Percentiles rank a stretch among this genome's conserved stretches.
phyloP scores from a whole-genome alignment of 2,888 invertebrate species.

The Chymomyza caudatula region DNA sequence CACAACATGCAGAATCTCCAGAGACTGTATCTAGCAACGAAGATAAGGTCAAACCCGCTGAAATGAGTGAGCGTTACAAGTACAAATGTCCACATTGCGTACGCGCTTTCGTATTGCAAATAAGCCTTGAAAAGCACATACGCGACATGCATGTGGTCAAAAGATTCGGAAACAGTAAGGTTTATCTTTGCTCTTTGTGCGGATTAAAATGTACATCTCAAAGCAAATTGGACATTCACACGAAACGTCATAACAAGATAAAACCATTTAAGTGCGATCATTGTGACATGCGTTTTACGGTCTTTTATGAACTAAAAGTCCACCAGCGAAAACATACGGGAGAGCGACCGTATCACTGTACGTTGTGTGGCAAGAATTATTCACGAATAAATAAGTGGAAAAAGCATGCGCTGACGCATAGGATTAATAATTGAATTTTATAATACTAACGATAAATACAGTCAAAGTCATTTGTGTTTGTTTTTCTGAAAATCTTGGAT shows the following conservation, averaged over 20 bases:
- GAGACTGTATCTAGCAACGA: neutral
- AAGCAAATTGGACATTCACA: slow-evolving; percentile 81
- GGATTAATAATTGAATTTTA: slow-evolving; percentile 77
- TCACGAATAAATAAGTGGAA: slow-evolving; percentile 80
- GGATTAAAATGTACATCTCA: slow-evolving; percentile 80
- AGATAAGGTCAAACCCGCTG: neutral
- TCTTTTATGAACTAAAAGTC: slow-evolving; percentile 80
- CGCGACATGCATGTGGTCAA: slow-evolving; percentile 14
- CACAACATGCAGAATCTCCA: slow-evolving; percentile 8
- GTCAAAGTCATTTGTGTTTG: neutral
- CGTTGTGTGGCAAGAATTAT: slow-evolving; percentile 76
- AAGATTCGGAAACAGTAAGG: slow-evolving; percentile 35
- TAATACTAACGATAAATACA: neutral
- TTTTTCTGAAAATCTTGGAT: too few relatives aligned
- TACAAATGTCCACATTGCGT: slow-evolving; percentile 29
- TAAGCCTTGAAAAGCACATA: slow-evolving; percentile 30
- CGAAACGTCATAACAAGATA: slow-evolving; percentile 82
- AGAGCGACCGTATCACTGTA: slow-evolving; percentile 79
- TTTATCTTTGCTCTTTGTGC: slow-evolving; percentile 79
- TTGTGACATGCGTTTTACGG: slow-evolving; percentile 80
- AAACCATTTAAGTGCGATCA: slow-evolving; percentile 81
- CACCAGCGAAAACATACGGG: slow-evolving; percentile 81
- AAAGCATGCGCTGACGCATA: slow-evolving; percentile 80
- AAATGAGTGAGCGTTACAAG: neutral
- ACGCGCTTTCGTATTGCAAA: slow-evolving; percentile 33